Evolutionary conservation across 1,140 invertebrate species (phyloP).

Genomic region (Caenorhabditis brenneri): DNA sequence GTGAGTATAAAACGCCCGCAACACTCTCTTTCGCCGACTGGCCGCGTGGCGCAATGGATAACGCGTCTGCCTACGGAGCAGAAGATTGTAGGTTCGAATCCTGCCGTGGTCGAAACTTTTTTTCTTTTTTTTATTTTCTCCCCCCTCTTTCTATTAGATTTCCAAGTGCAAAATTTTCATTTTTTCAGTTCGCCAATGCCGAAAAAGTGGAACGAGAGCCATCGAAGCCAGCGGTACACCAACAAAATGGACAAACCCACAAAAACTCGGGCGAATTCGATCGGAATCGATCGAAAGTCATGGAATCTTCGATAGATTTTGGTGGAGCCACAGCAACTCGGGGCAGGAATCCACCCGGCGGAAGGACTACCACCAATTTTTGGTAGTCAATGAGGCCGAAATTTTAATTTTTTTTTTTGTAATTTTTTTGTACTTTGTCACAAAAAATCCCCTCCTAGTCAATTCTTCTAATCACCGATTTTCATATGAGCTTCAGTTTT

Average conservation of each 20-base stretch:
- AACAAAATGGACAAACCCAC: constrained; percentile 35
- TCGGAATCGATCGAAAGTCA: constrained; percentile 3
- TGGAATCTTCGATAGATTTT: constrained; percentile 47
- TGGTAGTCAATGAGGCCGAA: constrained; percentile 45
- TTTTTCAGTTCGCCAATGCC: constrained; percentile 49
- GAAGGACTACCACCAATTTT: constrained; percentile 55
- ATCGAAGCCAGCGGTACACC: not conserved
- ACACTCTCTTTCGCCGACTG: not conserved
- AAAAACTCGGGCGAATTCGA: constrained; percentile 20
- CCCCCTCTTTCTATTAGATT: too few relatives aligned
- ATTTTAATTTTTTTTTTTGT: not conserved
- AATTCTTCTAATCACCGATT: not conserved
- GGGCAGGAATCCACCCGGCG: constrained; percentile 58
- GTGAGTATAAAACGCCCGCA: constrained; percentile 29
- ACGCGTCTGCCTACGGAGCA: constrained; percentile 16
- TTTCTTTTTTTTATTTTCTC: not conserved
- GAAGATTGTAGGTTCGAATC: constrained; percentile 15
- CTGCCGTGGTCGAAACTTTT: constrained; percentile 25
- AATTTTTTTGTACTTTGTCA: not conserved
- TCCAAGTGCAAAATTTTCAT: too few relatives aligned
- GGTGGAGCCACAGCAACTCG: not conserved
- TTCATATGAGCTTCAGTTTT: not conserved
- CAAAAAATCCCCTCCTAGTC: not conserved
- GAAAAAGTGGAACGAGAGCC: constrained; percentile 50
- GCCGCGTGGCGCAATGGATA: constrained; percentile 10